Base-by-base conservation (phyloP, 2,797 vertebrate species). In the Lindbergichthys nudifrons region DNA sequence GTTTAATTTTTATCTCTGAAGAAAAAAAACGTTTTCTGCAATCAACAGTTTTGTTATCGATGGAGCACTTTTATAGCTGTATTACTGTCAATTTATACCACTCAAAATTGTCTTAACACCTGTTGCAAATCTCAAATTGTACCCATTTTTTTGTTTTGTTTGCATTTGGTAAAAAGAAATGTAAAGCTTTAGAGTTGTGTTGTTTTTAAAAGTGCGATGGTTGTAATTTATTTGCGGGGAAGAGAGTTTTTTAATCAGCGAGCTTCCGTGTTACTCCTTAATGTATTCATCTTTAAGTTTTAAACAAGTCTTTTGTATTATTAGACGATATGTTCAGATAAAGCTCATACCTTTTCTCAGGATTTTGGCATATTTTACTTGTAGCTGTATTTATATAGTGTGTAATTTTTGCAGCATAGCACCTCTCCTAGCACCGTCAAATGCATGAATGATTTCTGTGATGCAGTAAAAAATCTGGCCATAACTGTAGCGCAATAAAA, bases 141-240 rank as follows among this genome's bases (percentile, higher is more conserved):
- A 79, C 73, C 58, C 75, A 75, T 83, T 69, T 87, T 77, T 72
- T 72, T 81, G 48, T 87, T 60, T 62, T 69, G 62, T 85, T 88
- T 87, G 63, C 78, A 48, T 90, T 89, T 73, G 65, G 60, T 70
- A 64, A 57, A 46, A 80, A 72, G 79, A 82, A 83, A 57, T 89
- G 83, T 90, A 84, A 91, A 90, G 88, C 85, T 89, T 91, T 82
- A 73, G 88, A 87, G 72, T 82, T 81, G 57, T 86, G 71, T 84
- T 90, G 61, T 92, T 93, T 90, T 88, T 83, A 63, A 86, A 84
- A 82, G 81, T 92, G 80, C 63, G 53, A 80, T 87, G 80, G 75
- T 83, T 91, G 82, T 93, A 92, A 93, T 89, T 92, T 93, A 93
- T 93, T 93, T 88, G 79, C 85, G 78, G 81, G 11, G 39, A 72